These are phyloP conservation scores for Leptestheria dahalacensis DNA, from an alignment of 1,140 invertebrate species.

Conservation along the genomic window DNA sequence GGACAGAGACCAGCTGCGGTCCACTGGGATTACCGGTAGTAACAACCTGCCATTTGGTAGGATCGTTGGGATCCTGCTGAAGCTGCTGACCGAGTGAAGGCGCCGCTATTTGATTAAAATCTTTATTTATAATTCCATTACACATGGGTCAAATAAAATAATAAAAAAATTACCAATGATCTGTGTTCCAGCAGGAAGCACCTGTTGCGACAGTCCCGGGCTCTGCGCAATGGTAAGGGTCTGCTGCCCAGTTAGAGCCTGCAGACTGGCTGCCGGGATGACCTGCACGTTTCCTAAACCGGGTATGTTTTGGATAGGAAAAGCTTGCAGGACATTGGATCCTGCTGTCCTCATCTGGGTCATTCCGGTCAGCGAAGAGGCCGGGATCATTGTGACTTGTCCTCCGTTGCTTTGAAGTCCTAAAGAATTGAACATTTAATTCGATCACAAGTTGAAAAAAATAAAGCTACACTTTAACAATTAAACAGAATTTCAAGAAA, in stretches of 20 bases:
- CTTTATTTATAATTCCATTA: neutral
- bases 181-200: constrained; percentile 26
- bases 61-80: constrained; percentile 58
- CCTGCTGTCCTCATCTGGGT: constrained; percentile 1
- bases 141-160: neutral
- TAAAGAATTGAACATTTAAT: neutral
- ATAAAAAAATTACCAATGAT: constrained; percentile 24
- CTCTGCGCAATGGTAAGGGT: constrained; percentile 15
- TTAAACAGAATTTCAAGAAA: neutral
- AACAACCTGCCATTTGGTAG: constrained; percentile 65
- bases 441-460: too few relatives aligned
- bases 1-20: constrained; percentile 17
- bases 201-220: constrained; percentile 8
- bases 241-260: constrained; percentile 14
- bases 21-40: constrained; percentile 17
- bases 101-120: neutral
- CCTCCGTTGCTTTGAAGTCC: constrained; percentile 31
- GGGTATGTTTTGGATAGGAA: constrained; percentile 51
- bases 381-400: constrained; percentile 53
- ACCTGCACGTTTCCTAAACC: constrained; percentile 62
- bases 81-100: constrained; percentile 27
- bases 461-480: neutral
- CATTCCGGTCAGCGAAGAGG: constrained; percentile 28
- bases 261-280: constrained; percentile 34
- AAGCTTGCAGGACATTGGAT: constrained; percentile 32